Evolutionary conservation across 2,888 invertebrate species (phyloP), one percentile per base, ranked within the genome.

Genomic region (Bellardia bayeri): DNA sequence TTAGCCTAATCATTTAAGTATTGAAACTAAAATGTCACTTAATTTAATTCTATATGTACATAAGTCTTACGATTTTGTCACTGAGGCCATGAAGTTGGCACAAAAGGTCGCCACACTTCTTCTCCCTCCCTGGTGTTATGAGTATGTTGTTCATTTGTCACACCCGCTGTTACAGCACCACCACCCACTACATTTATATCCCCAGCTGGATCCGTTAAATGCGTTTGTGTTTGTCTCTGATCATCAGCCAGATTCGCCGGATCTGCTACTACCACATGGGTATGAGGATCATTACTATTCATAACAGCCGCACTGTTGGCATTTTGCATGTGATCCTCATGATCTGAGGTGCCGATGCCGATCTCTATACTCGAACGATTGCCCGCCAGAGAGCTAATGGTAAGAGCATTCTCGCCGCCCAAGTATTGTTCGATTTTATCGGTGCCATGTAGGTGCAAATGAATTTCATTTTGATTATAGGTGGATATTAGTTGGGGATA

Each of bases 381-480:
- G 42, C 92, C 91, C 7, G 91, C 89, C 3, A 93, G 87, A 0
- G 96, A 95, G 89, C 95, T 95, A 80, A 96, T 95, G 90, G 96
- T 95, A 68, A 96, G 94, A 5, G 93, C 91, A 69, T 94, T 93
- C 7, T 95, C 94, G 69, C 94, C 94, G 1, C 95, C 95, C 86
- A 96, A 94, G 89, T 95, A 96, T 91, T 96, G 96, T 89, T 96
- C 96, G 89, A 95, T 90, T 92, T 96, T 96, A 76, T 96, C 96
- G 7, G 94, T 94, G 23, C 95, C 94, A 93, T 97, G 97, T 42
- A 97, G 93, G 91, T 97, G 97, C 33, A 97, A 95, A 91, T 97
- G 97, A 87, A 97, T 97, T 94, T 97, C 97, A 93, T 97, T 97
- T 93, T 97, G 97, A 92, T 97, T 97, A 78, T 97, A 97, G 37